These are phyloP conservation scores for Drosophila elegans DNA, from an alignment of 1,140 invertebrate species.

Conservation along the genomic window DNA sequence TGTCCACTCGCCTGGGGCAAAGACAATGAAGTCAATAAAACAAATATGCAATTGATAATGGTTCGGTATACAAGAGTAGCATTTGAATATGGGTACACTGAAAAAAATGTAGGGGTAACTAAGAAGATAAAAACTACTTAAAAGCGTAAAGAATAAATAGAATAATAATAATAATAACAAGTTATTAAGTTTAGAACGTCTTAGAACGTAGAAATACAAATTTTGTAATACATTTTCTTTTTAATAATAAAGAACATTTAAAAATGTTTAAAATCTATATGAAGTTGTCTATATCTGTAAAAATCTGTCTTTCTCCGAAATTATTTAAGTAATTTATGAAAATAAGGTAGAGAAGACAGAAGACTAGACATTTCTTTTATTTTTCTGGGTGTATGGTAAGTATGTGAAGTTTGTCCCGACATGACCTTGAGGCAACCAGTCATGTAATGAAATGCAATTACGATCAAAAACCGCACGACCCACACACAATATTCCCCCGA, in stretches of 20 bases:
- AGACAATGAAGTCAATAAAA: conserved; percentile 71
- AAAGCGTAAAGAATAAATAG: background rate
- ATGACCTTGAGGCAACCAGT: conserved; percentile 77
- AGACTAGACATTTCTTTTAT: too few relatives aligned
- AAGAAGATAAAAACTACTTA: background rate
- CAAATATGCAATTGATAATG: conserved; percentile 80
- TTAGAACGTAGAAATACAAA: too few relatives aligned
- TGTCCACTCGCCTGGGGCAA: conserved; percentile 33
- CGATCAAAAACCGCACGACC: conserved; percentile 74
- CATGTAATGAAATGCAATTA: conserved; percentile 83
- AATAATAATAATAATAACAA: too few relatives aligned
- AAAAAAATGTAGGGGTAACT: background rate
- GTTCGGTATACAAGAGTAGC: conserved; percentile 31
- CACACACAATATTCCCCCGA: conserved; percentile 58
- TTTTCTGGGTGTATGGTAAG: conserved; percentile 13
- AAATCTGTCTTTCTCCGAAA: too few relatives aligned
- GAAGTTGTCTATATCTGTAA: too few relatives aligned
- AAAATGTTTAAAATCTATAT: too few relatives aligned
- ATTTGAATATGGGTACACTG: conserved; percentile 14
- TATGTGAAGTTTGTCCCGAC: conserved; percentile 52
- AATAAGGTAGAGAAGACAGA: background rate
- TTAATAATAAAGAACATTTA: too few relatives aligned
- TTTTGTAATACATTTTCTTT: too few relatives aligned
- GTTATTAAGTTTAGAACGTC: too few relatives aligned
- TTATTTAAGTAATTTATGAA: too few relatives aligned